Conservation (phyloP, 2,888 invertebrate genomes). For the Halictus ligatus region DNA sequence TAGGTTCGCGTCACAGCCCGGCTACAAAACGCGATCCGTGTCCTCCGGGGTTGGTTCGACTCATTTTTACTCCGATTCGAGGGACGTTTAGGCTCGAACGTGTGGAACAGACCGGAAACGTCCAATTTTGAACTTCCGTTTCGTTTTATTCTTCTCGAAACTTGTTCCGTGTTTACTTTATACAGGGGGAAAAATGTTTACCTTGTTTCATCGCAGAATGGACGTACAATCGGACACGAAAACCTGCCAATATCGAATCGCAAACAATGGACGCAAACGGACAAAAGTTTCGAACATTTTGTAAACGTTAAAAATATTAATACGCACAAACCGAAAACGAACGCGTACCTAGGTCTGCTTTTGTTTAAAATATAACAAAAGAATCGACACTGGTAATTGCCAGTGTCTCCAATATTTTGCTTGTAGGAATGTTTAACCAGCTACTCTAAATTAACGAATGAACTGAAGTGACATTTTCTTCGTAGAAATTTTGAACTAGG, state of each 20-base stretch:
- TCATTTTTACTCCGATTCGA: slow-evolving; percentile 6
- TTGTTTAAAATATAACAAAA: background rate
- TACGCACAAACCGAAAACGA: background rate
- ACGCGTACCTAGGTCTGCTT: background rate
- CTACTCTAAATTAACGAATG: background rate
- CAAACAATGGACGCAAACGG: background rate
- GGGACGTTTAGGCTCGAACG: background rate
- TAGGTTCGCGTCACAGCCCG: background rate
- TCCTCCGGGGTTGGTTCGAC: background rate
- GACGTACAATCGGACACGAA: background rate
- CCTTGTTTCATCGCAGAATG: background rate
- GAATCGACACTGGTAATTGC: background rate
- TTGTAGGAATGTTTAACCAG: background rate
- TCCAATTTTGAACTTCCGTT: slow-evolving; percentile 1
- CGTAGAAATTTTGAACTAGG: background rate
- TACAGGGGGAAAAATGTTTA: background rate
- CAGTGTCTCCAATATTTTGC: background rate
- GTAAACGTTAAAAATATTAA: background rate
- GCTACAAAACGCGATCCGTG: background rate
- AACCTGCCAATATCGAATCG: background rate
- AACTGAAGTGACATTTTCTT: background rate
- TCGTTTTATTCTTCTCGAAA: background rate
- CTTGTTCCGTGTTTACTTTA: background rate
- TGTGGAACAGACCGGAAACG: background rate
- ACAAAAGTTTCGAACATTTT: background rate